These are phyloP conservation scores for Nothobranchius kuhntae DNA, from an alignment of 2,113 vertebrate genomes.

Conservation along the genomic window DNA sequence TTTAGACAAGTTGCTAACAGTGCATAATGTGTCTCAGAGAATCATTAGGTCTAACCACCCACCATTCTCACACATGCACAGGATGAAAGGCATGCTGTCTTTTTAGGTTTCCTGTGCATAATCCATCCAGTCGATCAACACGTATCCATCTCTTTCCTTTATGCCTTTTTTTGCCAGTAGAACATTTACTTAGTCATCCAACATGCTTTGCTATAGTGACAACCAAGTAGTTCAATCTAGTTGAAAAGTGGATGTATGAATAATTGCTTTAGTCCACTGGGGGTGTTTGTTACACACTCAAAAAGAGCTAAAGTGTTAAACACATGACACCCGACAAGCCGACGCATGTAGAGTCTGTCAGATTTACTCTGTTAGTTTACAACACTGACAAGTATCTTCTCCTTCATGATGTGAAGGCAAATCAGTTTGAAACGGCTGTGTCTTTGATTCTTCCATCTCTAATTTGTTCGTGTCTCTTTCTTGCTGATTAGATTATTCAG, in stretches of 20 bases:
- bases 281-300: not conserved
- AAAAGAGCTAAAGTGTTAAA: slow-evolving; percentile 1
- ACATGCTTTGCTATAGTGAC: not conserved
- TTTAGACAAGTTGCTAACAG: slow-evolving; percentile 13
- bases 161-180: not conserved
- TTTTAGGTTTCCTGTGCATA: not conserved
- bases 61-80: slow-evolving; percentile 10
- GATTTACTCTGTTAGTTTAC: too few species aligned
- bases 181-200: not conserved
- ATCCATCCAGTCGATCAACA: slow-evolving; percentile 13
- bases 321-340: not conserved
- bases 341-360: not conserved
- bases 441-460: too few species aligned
- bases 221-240: not conserved
- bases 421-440: too few species aligned
- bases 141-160: not conserved
- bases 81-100: not conserved
- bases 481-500: not conserved
- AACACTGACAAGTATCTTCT: too few species aligned
- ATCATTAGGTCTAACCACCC: slow-evolving; percentile 20
- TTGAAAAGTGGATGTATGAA: slow-evolving; percentile 6
- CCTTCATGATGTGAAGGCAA: too few species aligned
- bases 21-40: not conserved
- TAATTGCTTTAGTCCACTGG: slow-evolving; percentile 4
- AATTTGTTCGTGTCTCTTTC: not conserved